phyloP scores from a whole-genome alignment of 1,140 invertebrate genomes.

The Habropoda laboriosa region DNA sequence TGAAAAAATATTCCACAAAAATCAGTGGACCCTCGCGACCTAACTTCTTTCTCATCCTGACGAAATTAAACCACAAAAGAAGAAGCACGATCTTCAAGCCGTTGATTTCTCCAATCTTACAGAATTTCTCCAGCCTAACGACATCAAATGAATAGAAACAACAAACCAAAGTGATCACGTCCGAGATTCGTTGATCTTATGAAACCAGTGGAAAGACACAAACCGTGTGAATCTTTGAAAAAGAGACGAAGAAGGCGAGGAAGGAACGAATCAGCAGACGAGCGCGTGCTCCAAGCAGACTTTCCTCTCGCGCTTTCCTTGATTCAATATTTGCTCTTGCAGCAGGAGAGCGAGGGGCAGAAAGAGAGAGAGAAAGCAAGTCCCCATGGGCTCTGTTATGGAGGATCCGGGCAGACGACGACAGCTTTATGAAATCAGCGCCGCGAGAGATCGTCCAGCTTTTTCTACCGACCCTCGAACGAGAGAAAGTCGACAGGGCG shows the following conservation, averaged over 20 bases:
- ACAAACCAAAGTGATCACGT: too few species aligned
- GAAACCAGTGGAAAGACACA: background rate
- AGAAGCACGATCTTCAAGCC: too few species aligned
- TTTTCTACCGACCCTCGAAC: slow-evolving; percentile 21
- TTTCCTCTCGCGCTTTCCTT: slow-evolving; percentile 40
- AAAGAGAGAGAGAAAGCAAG: background rate
- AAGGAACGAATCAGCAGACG: slow-evolving; percentile 46
- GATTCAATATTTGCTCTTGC: slow-evolving; percentile 62
- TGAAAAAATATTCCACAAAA: too few species aligned
- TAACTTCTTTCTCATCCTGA: too few species aligned
- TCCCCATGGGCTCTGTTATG: slow-evolving; percentile 46
- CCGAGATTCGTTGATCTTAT: too few species aligned
- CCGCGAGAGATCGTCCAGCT: slow-evolving; percentile 21
- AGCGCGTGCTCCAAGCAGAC: slow-evolving; percentile 29
- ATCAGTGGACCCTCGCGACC: too few species aligned
- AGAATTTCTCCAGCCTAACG: too few species aligned
- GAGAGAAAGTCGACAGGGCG: slow-evolving; percentile 47
- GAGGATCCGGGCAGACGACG: slow-evolving; percentile 43
- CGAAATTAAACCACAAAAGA: too few species aligned
- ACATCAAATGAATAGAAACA: too few species aligned
- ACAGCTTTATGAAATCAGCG: slow-evolving; percentile 68
- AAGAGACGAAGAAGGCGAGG: slow-evolving; percentile 40
- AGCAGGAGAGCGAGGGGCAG: background rate
- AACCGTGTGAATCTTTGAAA: background rate
- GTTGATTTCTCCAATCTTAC: too few species aligned